Evolutionary conservation across 2,888 invertebrate species (phyloP).

Genomic region (Trilocha varians): DNA sequence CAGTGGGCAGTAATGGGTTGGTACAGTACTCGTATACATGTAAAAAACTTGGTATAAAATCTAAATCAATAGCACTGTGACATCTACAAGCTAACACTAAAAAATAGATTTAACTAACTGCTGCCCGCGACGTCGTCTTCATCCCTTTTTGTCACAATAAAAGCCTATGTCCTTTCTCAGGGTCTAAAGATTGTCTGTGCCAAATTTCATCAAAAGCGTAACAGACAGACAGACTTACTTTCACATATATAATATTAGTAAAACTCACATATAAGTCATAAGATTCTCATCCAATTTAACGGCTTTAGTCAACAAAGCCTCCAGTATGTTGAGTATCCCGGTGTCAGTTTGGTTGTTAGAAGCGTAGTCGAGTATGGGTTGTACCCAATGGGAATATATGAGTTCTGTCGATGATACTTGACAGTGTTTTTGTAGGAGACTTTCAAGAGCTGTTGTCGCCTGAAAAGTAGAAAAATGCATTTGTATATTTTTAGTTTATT

Average conservation of each 20-base stretch:
- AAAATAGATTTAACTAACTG: too few species aligned
- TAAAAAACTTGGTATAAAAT: too few species aligned
- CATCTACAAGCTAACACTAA: too few species aligned
- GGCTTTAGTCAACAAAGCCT: constrained; percentile 33
- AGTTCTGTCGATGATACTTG: constrained; percentile 12
- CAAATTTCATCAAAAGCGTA: too few species aligned
- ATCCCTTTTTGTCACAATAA: background rate
- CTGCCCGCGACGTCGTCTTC: background rate
- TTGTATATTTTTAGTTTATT: too few species aligned
- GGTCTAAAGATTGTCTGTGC: too few species aligned
- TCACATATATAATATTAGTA: too few species aligned
- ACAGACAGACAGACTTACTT: too few species aligned
- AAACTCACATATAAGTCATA: constrained; percentile 37
- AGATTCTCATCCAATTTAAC: constrained; percentile 25
- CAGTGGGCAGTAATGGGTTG: too few species aligned
- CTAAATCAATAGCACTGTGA: too few species aligned
- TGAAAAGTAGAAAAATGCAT: constrained; percentile 13
- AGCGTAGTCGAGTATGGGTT: constrained; percentile 23
- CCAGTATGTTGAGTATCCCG: constrained; percentile 28
- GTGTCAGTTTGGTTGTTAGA: constrained; percentile 14
- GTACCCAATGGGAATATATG: constrained; percentile 26
- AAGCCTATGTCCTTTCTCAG: too few species aligned
- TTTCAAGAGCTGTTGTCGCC: constrained; percentile 40
- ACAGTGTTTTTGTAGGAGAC: constrained; percentile 25
- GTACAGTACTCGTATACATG: too few species aligned